phyloP scores from a whole-genome alignment of 2,797 vertebrate genomes.

The Nasua narica region DNA sequence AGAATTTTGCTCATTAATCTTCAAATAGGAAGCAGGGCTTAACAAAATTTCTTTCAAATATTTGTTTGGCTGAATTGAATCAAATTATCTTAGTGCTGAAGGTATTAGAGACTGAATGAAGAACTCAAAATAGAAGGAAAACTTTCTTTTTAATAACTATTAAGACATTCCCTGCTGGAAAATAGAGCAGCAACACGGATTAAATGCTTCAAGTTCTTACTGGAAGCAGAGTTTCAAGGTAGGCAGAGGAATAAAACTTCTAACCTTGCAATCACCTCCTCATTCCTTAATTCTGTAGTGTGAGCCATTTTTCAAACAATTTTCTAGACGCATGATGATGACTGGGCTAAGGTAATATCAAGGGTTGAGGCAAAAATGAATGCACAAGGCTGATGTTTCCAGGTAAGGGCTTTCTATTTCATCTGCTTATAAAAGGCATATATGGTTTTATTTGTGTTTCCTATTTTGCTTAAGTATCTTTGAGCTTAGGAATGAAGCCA shows the following conservation, averaged over 20 bases:
- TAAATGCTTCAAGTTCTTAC: background rate
- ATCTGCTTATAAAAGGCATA: conserved; percentile 6
- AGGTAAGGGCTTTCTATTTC: conserved; percentile 21
- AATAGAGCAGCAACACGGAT: background rate
- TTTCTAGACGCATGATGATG: background rate
- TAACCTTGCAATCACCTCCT: background rate
- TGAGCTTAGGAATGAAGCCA: conserved; percentile 53
- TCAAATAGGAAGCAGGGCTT: background rate
- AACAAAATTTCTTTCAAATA: conserved; percentile 24
- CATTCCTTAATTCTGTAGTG: background rate
- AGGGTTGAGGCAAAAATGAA: conserved; percentile 8
- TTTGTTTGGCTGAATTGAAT: conserved; percentile 22
- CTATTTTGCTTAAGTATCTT: conserved; percentile 21
- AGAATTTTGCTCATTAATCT: background rate
- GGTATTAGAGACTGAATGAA: background rate
- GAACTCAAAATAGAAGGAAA: background rate
- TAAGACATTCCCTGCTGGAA: background rate
- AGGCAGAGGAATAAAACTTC: background rate
- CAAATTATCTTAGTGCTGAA: background rate
- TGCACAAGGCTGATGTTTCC: background rate
- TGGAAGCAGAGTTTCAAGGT: background rate
- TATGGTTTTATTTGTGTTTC: conserved; percentile 50
- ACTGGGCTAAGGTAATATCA: background rate
- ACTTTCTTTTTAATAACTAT: conserved; percentile 10
- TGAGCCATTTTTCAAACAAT: background rate